Percentiles rank a stretch among this genome's conserved stretches.
phyloP scores from a whole-genome alignment of 2,113 vertebrate species.

The Gopherus flavomarginatus region DNA sequence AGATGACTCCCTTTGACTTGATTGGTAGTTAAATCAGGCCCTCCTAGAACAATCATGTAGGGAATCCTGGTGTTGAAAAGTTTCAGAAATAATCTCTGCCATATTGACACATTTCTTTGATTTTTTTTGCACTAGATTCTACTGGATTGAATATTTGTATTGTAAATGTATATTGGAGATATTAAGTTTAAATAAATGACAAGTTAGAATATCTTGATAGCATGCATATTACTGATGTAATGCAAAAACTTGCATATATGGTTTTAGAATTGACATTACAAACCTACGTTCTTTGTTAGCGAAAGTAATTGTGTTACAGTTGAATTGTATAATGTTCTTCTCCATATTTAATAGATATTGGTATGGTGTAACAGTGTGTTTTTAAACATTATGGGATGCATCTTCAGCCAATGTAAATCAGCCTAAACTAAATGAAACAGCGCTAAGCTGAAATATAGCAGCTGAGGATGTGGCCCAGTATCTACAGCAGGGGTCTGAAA shows the following conservation, averaged over 20 bases:
- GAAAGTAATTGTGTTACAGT: conserved; percentile 8
- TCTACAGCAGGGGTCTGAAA: neutral
- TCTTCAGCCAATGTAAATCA: conserved; percentile 66
- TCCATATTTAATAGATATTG: conserved; percentile 40
- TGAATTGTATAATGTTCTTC: conserved; percentile 15
- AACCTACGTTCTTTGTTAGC: conserved; percentile 14
- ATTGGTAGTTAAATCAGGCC: neutral
- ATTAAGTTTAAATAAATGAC: conserved; percentile 38
- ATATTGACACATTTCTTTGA: neutral
- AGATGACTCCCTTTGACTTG: neutral
- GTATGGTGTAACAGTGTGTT: conserved; percentile 23
- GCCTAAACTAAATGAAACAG: conserved; percentile 66
- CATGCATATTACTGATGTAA: conserved; percentile 64
- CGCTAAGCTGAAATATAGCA: conserved; percentile 71
- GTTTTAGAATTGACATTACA: conserved; percentile 51
- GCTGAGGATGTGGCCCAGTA: conserved; percentile 61
- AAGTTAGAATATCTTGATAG: conserved; percentile 21
- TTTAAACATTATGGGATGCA: conserved; percentile 46
- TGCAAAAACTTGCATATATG: conserved; percentile 68
- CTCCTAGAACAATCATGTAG: neutral
- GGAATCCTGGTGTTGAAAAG: neutral
- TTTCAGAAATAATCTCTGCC: neutral
- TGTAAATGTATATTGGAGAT: conserved; percentile 50
- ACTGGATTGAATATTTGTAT: conserved; percentile 26
- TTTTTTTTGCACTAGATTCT: conserved; percentile 18